A percentile compares a stretch with the other conserved stretches of the same genome.
These are phyloP conservation scores for Protaetia brevitarsis DNA, from an alignment of 1,140 invertebrate species.

Conservation along the genomic window DNA sequence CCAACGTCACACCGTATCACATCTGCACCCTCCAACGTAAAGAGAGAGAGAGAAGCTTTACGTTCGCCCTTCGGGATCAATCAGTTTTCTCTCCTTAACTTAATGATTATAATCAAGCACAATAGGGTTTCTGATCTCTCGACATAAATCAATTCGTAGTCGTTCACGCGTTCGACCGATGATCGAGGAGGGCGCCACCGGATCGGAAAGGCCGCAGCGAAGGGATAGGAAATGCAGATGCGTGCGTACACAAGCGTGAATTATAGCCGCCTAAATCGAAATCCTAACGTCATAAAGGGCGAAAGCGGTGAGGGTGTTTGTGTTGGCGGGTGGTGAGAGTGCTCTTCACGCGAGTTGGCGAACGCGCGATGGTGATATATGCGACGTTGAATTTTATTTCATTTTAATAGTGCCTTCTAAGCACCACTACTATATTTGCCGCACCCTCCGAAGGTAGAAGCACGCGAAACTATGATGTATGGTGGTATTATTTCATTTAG, in stretches of 20 bases:
- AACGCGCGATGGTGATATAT: constrained; percentile 12
- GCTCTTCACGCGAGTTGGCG: background rate
- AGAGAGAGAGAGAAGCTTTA: no score
- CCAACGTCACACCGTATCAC: background rate
- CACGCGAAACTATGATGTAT: no score
- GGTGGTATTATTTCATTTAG: no score
- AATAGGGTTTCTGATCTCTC: constrained; percentile 2
- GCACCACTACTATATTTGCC: no score
- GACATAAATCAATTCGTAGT: constrained; percentile 12
- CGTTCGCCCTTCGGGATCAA: background rate
- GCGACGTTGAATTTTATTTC: background rate
- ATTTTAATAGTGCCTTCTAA: no score
- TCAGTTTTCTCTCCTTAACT: constrained; percentile 13
- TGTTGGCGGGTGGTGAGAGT: background rate
- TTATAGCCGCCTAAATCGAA: constrained; percentile 12
- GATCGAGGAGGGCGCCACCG: background rate
- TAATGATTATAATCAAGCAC: constrained; percentile 22
- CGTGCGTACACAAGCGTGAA: constrained; percentile 25
- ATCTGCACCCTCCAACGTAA: background rate
- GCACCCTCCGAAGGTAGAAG: no score
- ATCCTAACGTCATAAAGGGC: constrained; percentile 8
- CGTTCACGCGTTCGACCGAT: constrained; percentile 19
- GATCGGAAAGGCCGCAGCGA: background rate
- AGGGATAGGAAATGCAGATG: constrained; percentile 24
- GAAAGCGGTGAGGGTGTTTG: background rate